Evolutionary conservation across 2,888 invertebrate genomes (phyloP).

Genomic region (Imbricaverruca yamaguchii): DNA sequence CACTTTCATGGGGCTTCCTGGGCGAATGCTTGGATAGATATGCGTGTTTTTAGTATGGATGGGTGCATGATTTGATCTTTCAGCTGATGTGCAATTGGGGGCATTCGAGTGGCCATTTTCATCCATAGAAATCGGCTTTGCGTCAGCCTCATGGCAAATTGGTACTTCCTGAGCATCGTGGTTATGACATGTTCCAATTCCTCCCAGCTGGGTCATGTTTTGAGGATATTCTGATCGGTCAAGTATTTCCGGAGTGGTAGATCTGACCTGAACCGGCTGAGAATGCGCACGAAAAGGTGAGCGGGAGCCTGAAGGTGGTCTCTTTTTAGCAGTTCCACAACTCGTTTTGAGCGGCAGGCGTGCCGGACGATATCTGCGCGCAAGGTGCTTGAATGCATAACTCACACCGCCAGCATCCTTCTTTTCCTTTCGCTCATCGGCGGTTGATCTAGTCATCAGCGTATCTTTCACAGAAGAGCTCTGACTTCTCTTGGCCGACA

Average conservation of each 20-base stretch:
- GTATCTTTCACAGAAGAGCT: not conserved
- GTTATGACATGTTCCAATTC: not conserved
- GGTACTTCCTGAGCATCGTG: no score
- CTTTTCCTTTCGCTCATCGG: not conserved
- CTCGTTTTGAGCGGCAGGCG: not conserved
- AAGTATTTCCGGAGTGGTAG: no score
- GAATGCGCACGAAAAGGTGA: not conserved
- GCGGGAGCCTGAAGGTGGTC: not conserved
- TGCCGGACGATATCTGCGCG: not conserved
- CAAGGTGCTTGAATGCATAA: not conserved
- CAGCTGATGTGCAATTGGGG: no score
- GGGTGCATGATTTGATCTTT: no score
- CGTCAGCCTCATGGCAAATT: no score
- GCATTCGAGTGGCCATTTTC: no score
- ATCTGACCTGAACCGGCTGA: no score
- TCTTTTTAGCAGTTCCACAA: not conserved
- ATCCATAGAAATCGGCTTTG: no score
- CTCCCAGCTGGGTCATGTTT: not conserved
- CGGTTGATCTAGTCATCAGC: not conserved
- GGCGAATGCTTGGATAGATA: not conserved
- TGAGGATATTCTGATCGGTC: not conserved
- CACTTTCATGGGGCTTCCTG: not conserved
- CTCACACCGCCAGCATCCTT: slow-evolving; percentile 6
- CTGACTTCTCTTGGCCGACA: not conserved
- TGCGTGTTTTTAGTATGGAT: not conserved